Base-by-base conservation (phyloP, 2,888 invertebrate species). In the Cephus spinipes region DNA sequence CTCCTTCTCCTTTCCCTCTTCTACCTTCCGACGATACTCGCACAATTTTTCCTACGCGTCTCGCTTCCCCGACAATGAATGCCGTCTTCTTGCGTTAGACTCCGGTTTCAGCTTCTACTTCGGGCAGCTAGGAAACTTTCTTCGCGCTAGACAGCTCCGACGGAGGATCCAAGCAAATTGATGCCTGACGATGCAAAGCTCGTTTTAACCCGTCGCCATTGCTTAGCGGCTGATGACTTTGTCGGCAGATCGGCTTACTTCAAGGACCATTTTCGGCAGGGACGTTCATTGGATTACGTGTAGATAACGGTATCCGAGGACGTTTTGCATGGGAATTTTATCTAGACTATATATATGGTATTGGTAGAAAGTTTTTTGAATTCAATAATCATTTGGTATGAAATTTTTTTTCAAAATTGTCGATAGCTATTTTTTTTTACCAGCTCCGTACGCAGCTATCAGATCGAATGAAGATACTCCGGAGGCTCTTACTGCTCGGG, bases 191-290 rank as follows among this genome's bases (percentile, higher is more conserved):
- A 82, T 82, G 80, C 81, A 85, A 87, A 87, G 83, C 86, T 83
- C 85, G 86, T 85, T 86, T 85, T 81, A 55, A 79, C 83, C 82
- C 82, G 86, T 85, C 85, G 79, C 73, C 79, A 79, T 68, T 78
- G 80, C 80, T 82, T 76, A 82, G 80, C 69, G 55, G 76, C 68
- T 74, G 74, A 68, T 69, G 78, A 74, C 71, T 74, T 75, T 75
- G 73, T 73, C 74, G 78, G 79, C 32, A 12, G 81, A 85, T 86
- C 81, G 80, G 85, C 83, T 87, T 87, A 84, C 83, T 82, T 83
- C 77, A 75, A 77, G 75, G 69, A 74, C 79, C 79, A 81, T 81
- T 84, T 81, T 83, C 82, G 77, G 74, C 69, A 78, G 73, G 79
- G 77, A 75, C 74, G 74, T 34, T 81, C 81, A 86, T 79, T 81